phyloP scores from a whole-genome alignment of 1,140 invertebrate genomes.

The Drosophila ambigua region DNA sequence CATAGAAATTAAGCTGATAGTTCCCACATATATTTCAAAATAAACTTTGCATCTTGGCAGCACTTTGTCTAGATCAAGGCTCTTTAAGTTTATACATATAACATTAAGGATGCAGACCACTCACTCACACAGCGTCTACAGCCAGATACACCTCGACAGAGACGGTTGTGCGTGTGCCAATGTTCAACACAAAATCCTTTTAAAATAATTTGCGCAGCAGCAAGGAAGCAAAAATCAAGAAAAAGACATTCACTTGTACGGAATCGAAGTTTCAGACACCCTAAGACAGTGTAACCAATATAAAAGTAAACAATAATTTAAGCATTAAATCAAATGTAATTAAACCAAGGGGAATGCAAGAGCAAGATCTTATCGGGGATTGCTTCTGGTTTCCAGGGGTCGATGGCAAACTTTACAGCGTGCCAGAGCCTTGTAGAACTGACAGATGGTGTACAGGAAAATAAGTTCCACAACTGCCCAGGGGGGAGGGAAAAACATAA shows the following conservation, averaged over 20 bases:
- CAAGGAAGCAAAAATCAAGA: slow-evolving; percentile 26
- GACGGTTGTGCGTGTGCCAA: slow-evolving; percentile 12
- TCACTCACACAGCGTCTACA: too few relatives aligned
- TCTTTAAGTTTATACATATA: slow-evolving; percentile 47
- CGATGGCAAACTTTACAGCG: background rate
- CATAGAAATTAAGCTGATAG: background rate
- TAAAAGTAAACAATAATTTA: too few relatives aligned
- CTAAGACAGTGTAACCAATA: slow-evolving; percentile 1
- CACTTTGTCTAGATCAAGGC: slow-evolving; percentile 29
- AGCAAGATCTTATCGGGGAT: too few relatives aligned
- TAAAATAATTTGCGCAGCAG: slow-evolving; percentile 71
- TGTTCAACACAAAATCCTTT: slow-evolving; percentile 72
- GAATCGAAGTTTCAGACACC: slow-evolving; percentile 4
- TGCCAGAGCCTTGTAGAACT: slow-evolving; percentile 40
- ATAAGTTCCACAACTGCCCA: slow-evolving; percentile 46
- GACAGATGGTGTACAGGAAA: slow-evolving; percentile 50
- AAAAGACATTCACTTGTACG: background rate
- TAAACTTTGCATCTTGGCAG: background rate
- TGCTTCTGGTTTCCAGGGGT: too few relatives aligned
- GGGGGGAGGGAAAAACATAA: too few relatives aligned
- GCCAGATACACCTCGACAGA: background rate
- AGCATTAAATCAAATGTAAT: too few relatives aligned
- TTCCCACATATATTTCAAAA: background rate
- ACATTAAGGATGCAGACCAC: slow-evolving; percentile 36
- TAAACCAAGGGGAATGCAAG: too few relatives aligned